Base-by-base conservation (phyloP, 1,140 invertebrate species). In the Pseudomyrmex dendroicus region DNA sequence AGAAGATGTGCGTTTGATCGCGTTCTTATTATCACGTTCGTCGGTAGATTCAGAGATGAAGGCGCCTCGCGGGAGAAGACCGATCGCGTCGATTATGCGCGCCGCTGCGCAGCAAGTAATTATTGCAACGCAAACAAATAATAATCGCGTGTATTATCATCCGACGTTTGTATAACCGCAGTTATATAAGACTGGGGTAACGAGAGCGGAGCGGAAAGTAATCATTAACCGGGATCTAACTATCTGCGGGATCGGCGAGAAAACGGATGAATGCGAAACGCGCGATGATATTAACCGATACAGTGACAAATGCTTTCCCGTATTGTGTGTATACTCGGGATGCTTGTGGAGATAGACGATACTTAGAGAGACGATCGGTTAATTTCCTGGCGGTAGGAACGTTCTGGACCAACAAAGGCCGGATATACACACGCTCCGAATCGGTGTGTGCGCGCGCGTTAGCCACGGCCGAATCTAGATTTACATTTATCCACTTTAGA, bases 401-500 rank as follows among this genome's bases (percentile, higher is more conserved):
- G 44, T 25, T 74, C 63, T 63, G 20, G 17, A 25, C 20, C 20
- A 72, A 35, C 66, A 70, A 80, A 80, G 54, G 44, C 20, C n/a
- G 44, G n/a, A 50, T 15, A 48, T 15, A 48, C 7, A 35, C 35
- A 52, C 25, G 12, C 35, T 5, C 25, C 50, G 66, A 59, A 57
- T 46, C 10, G 13, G 35, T 35, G 5, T 1, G 35, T 0, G 5
- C 5, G 35, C 35, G 13, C 5, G n/a, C 10, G 17, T 66, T 70
- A 83, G 74, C 70, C 13, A 44, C 52, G 48, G 35, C 67, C 73
- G 22, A 83, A 84, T 82, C 63, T 73, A 66, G 76, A 82, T 87
- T 86, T 86, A 80, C 67, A 76, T 70, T 84, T 87, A 84, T 84
- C 57, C 68, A 73, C 56, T 72, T 70, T 56, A 4, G 62, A 17